phyloP scores from a whole-genome alignment of 1,140 invertebrate species.

The Archivesica marissinica region DNA sequence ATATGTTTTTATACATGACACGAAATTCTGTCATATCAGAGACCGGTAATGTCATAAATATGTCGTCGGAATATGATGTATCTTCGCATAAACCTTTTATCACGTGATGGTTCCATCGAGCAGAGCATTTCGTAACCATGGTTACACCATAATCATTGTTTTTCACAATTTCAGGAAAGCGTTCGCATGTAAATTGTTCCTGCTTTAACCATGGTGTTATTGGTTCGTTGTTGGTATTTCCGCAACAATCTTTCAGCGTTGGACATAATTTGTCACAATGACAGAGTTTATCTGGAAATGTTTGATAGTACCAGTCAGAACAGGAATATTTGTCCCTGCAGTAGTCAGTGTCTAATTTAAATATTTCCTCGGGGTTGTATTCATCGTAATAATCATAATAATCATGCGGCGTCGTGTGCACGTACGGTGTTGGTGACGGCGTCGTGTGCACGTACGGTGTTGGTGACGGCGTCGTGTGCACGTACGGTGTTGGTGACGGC shows the following conservation, averaged over 20 bases:
- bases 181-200: conserved; percentile 7
- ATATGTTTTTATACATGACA: conserved; percentile 29
- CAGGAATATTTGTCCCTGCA: background rate
- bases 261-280: conserved; percentile 34
- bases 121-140: conserved; percentile 18
- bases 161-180: background rate
- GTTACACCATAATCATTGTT: conserved; percentile 2
- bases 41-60: conserved; percentile 13
- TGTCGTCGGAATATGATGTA: background rate
- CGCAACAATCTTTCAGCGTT: conserved; percentile 29
- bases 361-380: background rate
- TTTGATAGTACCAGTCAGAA: background rate
- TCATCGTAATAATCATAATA: background rate
- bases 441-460: too few relatives aligned
- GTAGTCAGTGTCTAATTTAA: background rate
- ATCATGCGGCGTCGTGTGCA: background rate
- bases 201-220: background rate
- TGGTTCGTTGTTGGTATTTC: background rate
- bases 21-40: background rate
- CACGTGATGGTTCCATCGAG: background rate
- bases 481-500: too few relatives aligned
- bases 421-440: too few relatives aligned
- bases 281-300: conserved; percentile 45
- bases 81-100: conserved; percentile 13
- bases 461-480: too few relatives aligned